These are phyloP conservation scores for Azemiops feae DNA, from an alignment of 2,113 vertebrate species.

Conservation along the genomic window DNA sequence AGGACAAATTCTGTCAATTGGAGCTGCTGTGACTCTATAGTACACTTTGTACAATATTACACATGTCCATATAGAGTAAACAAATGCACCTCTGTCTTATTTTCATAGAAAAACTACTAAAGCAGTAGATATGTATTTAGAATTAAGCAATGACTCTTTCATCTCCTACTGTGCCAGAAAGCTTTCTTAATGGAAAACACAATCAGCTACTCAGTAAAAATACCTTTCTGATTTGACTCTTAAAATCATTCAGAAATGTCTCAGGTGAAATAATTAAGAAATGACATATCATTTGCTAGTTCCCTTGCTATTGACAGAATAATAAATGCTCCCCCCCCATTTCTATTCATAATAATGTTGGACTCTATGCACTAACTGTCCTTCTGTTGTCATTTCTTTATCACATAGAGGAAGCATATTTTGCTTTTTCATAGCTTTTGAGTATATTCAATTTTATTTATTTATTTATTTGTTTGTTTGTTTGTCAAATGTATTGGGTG, in stretches of 20 bases:
- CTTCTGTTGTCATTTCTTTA: slow-evolving; percentile 26
- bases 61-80: not conserved
- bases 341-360: not conserved
- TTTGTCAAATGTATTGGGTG: not conserved
- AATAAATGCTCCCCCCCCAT: not conserved
- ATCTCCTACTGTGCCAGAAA: not conserved
- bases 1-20: not conserved
- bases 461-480: not conserved
- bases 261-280: slow-evolving; percentile 3
- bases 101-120: slow-evolving; percentile 20
- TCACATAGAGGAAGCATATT: not conserved
- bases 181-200: not conserved
- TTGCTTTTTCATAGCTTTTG: not conserved
- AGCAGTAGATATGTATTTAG: slow-evolving; percentile 19
- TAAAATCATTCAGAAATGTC: slow-evolving; percentile 18
- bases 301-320: not conserved
- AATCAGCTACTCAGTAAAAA: not conserved
- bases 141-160: not conserved
- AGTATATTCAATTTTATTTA: slow-evolving; percentile 25
- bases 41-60: not conserved
- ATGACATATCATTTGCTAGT: not conserved
- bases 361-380: not conserved
- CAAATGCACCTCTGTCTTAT: not conserved
- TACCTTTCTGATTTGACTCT: slow-evolving; percentile 21
- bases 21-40: not conserved